These are phyloP conservation scores for Indicator maculatus DNA, from an alignment of 2,113 vertebrate genomes.

Conservation along the genomic window DNA sequence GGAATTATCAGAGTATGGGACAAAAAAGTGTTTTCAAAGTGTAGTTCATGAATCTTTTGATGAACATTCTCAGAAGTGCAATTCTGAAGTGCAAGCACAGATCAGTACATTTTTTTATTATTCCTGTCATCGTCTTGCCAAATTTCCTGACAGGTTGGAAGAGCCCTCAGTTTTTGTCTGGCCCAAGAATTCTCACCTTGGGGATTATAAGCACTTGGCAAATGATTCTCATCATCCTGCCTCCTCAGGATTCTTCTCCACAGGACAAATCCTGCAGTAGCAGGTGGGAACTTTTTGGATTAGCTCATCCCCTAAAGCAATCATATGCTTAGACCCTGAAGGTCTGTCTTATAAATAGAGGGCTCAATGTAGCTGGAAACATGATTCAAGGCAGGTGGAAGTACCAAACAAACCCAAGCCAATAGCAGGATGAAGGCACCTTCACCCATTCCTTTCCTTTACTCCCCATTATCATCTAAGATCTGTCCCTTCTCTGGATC, in stretches of 20 bases:
- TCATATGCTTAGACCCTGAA: neutral
- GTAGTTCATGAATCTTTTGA: neutral
- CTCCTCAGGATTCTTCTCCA: neutral
- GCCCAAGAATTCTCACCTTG: constrained; percentile 3
- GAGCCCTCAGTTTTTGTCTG: neutral
- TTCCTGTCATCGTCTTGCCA: neutral
- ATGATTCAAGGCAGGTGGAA: neutral
- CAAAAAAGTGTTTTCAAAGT: neutral
- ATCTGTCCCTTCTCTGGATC: neutral
- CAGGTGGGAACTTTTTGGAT: neutral
- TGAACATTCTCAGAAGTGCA: neutral
- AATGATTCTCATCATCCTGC: neutral
- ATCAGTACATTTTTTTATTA: constrained; percentile 3
- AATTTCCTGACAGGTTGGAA: constrained; percentile 28
- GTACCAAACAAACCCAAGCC: neutral
- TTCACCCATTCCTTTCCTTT: neutral
- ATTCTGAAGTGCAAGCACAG: neutral
- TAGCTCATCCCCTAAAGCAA: neutral
- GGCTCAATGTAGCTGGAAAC: neutral
- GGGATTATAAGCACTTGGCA: constrained; percentile 15
- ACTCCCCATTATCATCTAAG: neutral
- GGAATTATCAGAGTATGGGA: constrained; percentile 7
- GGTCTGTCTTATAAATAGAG: neutral
- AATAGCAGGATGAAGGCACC: neutral
- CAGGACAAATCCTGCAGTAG: neutral